Evolutionary conservation across 2,113 vertebrate species (phyloP), one percentile per base, ranked within the genome.

Genomic region (Ochotona princeps): DNA sequence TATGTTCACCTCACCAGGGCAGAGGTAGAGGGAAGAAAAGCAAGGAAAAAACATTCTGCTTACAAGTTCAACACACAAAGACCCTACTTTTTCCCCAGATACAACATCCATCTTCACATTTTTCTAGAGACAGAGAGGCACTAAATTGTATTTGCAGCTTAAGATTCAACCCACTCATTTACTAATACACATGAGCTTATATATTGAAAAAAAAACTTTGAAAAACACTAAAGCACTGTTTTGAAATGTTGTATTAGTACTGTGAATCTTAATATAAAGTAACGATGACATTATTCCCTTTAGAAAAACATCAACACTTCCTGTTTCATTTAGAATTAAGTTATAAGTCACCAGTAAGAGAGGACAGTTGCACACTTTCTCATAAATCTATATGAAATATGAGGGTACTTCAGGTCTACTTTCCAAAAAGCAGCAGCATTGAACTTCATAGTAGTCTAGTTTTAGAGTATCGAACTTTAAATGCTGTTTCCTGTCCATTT

Each of bases 1-100:
- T 54, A 75, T 26, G 44, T 70, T 91, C 91, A 87, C 72, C 61
- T 96, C 61, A 75, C 9, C 5, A 89, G 47, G 30, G 25, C 28
- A 32, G 61, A 14, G 25, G 51, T 11, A 28, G 25, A 26, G 5
- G 11, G 25, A 30, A 9, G 18, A 49, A 10, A 54, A n/a, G 12
- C 5, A 38, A 51, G 6, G 38, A 7, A 61, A 70, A 20, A 92
- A 20, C 32, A 38, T 85, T 85, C 61, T 90, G 47, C 66, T 83
- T 96, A 78, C 0, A 9, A 92, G 35, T 93, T 91, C 35, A 93
- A 90, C 51, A 81, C n/a, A 73, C 21, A n/a, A 96, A 92, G 25
- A 63, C 2, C 23, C 76, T 70, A 26, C 51, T n/a, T 90, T 26
- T 92, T 32, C 66, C 89, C 38, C 1, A 2, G 20, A 67, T 69